Evolutionary conservation across 2,888 invertebrate species (phyloP).

Genomic region (Cynaeus angustus): DNA sequence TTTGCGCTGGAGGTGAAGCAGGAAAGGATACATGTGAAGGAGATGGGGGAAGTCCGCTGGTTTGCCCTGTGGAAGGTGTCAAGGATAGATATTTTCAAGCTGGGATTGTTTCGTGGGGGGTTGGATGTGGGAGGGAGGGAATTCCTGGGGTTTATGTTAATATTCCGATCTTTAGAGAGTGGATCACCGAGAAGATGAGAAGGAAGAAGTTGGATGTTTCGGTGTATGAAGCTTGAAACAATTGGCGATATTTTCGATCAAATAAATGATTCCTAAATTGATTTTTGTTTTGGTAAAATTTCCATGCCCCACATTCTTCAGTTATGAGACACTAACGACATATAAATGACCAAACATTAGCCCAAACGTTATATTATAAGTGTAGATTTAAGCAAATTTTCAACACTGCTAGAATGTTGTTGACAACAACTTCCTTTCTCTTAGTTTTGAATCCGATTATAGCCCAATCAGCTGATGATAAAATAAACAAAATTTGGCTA

Average conservation of each 20-base stretch:
- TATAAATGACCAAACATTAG: neutral
- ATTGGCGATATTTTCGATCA: neutral
- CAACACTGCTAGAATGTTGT: neutral
- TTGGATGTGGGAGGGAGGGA: constrained; percentile 76
- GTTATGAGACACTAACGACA: constrained; percentile 1
- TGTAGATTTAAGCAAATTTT: neutral
- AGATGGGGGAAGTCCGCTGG: constrained; percentile 32
- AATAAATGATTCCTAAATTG: too few species aligned
- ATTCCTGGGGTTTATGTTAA: constrained; percentile 87
- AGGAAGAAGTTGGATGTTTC: constrained; percentile 66
- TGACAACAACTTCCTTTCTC: neutral
- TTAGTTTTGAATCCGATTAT: neutral
- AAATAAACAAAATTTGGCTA: neutral
- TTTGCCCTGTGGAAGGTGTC: constrained; percentile 50
- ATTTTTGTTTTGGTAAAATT: too few species aligned
- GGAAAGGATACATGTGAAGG: constrained; percentile 80
- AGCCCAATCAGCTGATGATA: neutral
- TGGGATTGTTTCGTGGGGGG: constrained; percentile 93
- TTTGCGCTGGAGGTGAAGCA: constrained; percentile 60
- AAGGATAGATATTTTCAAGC: constrained; percentile 80
- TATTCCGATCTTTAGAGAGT: constrained; percentile 79
- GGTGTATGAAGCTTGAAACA: neutral
- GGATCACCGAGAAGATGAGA: constrained; percentile 77
- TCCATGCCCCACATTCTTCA: neutral
- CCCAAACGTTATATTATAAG: neutral